Conservation (phyloP, 2,113 vertebrate genomes). For the Columbina picui region DNA sequence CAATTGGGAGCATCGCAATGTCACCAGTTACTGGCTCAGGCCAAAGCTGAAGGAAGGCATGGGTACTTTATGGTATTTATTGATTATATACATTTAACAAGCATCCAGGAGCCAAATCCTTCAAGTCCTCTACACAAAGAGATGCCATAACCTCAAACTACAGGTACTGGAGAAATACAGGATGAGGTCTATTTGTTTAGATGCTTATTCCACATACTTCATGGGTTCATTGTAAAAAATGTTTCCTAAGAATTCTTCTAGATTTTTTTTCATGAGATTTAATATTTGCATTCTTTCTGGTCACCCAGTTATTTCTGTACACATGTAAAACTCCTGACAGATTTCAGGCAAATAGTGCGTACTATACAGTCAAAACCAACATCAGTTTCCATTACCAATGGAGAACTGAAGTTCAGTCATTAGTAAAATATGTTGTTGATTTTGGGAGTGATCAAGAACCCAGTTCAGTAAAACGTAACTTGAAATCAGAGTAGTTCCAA, state of each 20-base stretch:
- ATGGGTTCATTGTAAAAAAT: background rate
- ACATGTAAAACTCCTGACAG: background rate
- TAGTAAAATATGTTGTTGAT: background rate
- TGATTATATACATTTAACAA: background rate
- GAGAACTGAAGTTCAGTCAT: background rate
- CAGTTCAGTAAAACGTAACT: background rate
- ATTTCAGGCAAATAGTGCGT: background rate
- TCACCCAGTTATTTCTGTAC: background rate
- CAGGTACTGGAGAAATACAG: background rate
- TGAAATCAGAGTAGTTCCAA: background rate
- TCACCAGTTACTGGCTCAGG: background rate
- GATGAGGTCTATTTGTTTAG: background rate
- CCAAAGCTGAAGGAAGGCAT: background rate
- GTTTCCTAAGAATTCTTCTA: background rate
- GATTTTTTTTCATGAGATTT: background rate
- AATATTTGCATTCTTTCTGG: background rate
- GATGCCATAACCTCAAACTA: background rate
- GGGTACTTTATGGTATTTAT: background rate
- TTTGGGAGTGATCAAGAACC: background rate
- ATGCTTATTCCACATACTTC: background rate
- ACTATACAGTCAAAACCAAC: background rate
- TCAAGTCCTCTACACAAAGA: background rate
- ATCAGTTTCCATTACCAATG: background rate
- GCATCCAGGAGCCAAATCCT: background rate
- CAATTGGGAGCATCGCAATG: background rate